Conservation (phyloP, 2,113 vertebrate species). For the Phaetusa simplex region DNA sequence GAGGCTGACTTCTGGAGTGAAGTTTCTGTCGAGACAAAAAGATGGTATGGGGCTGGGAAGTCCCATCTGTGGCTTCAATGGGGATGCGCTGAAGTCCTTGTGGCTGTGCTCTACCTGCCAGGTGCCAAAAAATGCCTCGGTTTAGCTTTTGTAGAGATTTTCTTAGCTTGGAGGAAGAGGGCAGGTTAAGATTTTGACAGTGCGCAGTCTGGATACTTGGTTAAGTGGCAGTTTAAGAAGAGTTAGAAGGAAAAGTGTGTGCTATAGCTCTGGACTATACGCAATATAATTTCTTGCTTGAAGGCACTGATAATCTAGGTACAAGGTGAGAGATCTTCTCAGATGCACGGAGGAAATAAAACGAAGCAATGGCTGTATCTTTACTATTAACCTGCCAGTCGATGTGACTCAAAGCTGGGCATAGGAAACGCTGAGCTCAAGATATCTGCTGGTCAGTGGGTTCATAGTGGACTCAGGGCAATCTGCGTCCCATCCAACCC, state of each 20-base stretch:
- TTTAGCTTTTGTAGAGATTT: not conserved
- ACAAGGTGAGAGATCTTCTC: not conserved
- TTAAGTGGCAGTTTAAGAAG: not conserved
- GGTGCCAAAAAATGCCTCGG: not conserved
- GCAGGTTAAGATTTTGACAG: not conserved
- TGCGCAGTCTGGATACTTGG: not conserved
- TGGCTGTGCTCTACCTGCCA: not conserved
- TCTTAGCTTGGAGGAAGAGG: not conserved
- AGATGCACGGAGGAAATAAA: not conserved
- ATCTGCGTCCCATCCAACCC: not conserved
- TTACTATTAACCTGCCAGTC: not conserved
- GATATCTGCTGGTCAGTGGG: not conserved
- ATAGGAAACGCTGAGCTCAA: not conserved
- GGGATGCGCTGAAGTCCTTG: rapidly evolving
- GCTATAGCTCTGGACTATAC: not conserved
- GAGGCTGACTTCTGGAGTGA: not conserved
- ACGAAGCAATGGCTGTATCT: not conserved
- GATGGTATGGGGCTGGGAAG: not conserved
- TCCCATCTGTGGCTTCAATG: not conserved
- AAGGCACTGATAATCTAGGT: not conserved
- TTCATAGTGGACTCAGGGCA: not conserved
- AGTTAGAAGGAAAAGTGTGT: not conserved
- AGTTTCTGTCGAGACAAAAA: not conserved
- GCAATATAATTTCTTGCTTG: not conserved
- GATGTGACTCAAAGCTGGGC: not conserved